Conservation (phyloP, 2,888 invertebrate genomes). For the Itoplectis maculator region DNA sequence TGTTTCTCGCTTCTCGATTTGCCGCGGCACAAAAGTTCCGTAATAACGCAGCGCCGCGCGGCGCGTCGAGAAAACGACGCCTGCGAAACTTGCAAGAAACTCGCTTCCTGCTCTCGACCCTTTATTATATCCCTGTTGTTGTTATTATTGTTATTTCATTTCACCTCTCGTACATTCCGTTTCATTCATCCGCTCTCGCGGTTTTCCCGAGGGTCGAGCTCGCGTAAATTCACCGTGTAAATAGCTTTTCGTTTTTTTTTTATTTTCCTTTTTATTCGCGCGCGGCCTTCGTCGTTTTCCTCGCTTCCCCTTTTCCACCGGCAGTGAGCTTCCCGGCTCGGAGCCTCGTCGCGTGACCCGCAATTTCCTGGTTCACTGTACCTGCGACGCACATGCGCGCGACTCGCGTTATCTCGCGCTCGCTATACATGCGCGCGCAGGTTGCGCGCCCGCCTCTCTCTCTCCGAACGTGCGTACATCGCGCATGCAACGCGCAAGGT, state of each 20-base stretch:
- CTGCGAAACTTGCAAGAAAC: no score
- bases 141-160: conserved; percentile 22
- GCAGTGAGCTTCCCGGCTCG: background rate
- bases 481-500: conserved; percentile 6
- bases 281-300: conserved; percentile 3
- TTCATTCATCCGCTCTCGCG: conserved; percentile 47
- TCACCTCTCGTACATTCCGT: conserved; percentile 9
- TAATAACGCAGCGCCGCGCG: background rate
- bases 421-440: background rate
- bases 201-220: conserved; percentile 2
- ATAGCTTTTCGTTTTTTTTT: no score
- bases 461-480: conserved; percentile 18
- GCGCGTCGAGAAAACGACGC: background rate
- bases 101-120: conserved; percentile 45
- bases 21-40: background rate
- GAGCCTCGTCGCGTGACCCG: conserved; percentile 33
- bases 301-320: background rate
- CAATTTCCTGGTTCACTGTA: conserved; percentile 65
- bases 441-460: background rate
- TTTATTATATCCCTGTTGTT: no score
- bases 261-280: background rate
- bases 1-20: conserved; percentile 45
- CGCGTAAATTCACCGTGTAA: background rate
- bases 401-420: no score
- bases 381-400: conserved; percentile 38